A percentile compares a stretch with the other conserved stretches of the same genome.
Conservation (phyloP, 1,140 invertebrate species). For the Vollenhovia emeryi region DNA sequence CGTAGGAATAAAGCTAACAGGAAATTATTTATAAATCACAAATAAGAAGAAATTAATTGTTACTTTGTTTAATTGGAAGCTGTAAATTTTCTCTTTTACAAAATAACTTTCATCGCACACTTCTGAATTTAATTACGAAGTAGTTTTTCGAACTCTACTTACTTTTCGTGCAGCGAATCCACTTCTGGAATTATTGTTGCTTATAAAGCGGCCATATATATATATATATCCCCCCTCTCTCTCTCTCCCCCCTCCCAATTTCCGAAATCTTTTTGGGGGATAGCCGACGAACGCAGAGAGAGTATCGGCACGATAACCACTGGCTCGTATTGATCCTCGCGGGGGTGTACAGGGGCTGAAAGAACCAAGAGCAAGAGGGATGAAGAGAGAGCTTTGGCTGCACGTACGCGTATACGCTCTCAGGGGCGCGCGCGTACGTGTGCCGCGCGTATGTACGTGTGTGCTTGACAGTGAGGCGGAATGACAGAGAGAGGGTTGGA, state of each 20-base stretch:
- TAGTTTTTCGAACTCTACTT: slow-evolving; percentile 67
- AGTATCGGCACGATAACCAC: slow-evolving; percentile 80
- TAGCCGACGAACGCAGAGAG: slow-evolving; percentile 59
- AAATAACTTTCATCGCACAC: slow-evolving; percentile 14
- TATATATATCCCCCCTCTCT: too few relatives aligned
- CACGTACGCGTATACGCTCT: slow-evolving; percentile 14
- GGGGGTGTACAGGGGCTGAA: slow-evolving; percentile 69
- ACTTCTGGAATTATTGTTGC: slow-evolving; percentile 72
- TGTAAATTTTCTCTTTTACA: background rate
- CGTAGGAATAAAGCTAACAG: background rate
- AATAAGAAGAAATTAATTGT: background rate
- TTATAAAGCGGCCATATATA: slow-evolving; percentile 45
- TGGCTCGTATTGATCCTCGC: slow-evolving; percentile 80
- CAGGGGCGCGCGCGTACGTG: background rate
- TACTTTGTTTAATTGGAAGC: background rate
- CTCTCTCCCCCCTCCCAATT: slow-evolving; percentile 27
- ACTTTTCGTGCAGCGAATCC: slow-evolving; percentile 46
- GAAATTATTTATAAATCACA: background rate
- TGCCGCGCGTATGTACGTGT: background rate
- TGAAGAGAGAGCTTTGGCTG: slow-evolving; percentile 23
- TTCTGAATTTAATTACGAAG: slow-evolving; percentile 68
- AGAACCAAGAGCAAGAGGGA: slow-evolving; percentile 46
- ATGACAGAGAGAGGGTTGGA: slow-evolving; percentile 28
- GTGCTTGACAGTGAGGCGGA: slow-evolving; percentile 34
- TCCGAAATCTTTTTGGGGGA: slow-evolving; percentile 64